Conservation (phyloP, 2,113 vertebrate genomes). For the Phylloscopus trochiloides region DNA sequence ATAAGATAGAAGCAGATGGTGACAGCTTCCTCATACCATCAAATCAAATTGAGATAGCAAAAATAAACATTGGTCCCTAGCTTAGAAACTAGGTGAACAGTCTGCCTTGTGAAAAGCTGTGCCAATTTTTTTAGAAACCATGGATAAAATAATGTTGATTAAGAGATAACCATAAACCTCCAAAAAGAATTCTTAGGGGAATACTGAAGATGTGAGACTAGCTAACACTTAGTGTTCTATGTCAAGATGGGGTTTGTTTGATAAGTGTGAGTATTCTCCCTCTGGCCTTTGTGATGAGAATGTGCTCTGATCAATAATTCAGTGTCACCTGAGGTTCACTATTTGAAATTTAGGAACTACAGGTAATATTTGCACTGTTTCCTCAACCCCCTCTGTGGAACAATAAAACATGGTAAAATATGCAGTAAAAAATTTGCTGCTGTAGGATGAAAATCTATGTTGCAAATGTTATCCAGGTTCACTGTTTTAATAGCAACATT, state of each 20-base stretch:
- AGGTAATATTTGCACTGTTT: neutral
- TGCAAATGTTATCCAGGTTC: neutral
- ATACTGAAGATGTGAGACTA: neutral
- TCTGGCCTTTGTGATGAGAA: neutral
- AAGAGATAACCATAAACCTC: neutral
- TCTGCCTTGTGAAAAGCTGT: neutral
- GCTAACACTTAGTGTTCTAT: neutral
- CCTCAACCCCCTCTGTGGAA: neutral
- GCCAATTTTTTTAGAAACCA: neutral
- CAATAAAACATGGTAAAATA: neutral
- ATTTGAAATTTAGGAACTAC: conserved; percentile 3
- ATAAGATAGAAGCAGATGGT: conserved; percentile 50
- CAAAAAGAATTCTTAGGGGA: neutral
- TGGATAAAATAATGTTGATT: neutral
- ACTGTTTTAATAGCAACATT: neutral
- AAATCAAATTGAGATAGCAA: conserved; percentile 51
- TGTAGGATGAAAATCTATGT: neutral
- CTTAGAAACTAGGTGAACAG: conserved; percentile 18
- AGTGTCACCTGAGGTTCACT: neutral
- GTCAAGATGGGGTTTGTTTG: neutral
- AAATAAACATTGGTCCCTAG: conserved; percentile 19
- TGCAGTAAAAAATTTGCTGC: neutral
- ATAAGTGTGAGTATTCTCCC: neutral
- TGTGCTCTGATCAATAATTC: conserved; percentile 15
- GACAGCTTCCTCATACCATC: neutral